Base-by-base conservation (phyloP, 37 sponge, comb jelly and placozoan species). In the Eunapius fragilis region DNA sequence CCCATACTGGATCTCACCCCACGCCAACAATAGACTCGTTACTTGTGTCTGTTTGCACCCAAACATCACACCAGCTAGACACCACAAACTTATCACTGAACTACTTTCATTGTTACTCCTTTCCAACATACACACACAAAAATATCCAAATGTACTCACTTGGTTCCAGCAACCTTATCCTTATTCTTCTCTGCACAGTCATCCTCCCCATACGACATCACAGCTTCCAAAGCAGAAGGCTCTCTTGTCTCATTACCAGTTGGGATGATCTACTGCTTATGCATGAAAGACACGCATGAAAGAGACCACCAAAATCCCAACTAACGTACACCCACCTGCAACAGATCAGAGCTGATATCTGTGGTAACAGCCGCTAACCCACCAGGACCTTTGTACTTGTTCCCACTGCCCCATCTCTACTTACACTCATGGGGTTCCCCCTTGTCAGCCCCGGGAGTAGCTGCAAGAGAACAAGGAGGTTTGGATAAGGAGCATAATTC, bases 331-430 rank as follows among this genome's bases (percentile, higher is more conserved):
- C 27, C 27, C 38, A 87, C 92, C 88, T 92, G 79, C 11, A 92
- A 72, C 5, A 84, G 34, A 50, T 92, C 92, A 33, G 92, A 87
- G 76, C 85, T 92, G 77, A 92, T 87, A 24, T 74, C 32, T 17
- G 83, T 35, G 0, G 78, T 84, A 73, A 75, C 37, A 25, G 83
- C 27, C 0, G 80, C 37, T 7, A 34, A 7, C 69, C 24, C 71
- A 74, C 80, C 80, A 48, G n/a, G 30, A 30, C 0, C 67, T 24
- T 32, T 75, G 0, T 82, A 67, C 69, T 81, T 73, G 32, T 45
- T 81, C 41, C 74, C 82, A 23, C 86, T 78, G 68, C 85, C 88
- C 92, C 92, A 92, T n/a, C 76, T 73, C 50, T 88, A 73, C 80
- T 79, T 82, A 1, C 88, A 68, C 31, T 84, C 83, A 23, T 68